Evolutionary conservation across 2,797 vertebrate species (phyloP).

Genomic region (Platalea minor): DNA sequence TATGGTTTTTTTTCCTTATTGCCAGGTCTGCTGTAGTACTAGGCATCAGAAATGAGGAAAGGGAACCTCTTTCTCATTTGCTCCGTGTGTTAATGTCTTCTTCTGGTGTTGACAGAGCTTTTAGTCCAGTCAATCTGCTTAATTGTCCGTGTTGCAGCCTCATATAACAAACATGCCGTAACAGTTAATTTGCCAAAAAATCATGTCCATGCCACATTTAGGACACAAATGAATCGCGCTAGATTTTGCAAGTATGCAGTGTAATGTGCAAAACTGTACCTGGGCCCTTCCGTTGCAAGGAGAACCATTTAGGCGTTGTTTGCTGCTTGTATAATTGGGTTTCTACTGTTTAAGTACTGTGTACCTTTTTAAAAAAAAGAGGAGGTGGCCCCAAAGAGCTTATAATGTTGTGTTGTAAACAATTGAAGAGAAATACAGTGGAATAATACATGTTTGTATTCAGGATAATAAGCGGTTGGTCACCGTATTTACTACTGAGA

Average conservation of each 20-base stretch:
- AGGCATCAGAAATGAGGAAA: background rate
- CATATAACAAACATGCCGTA: accelerated
- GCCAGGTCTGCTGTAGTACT: background rate
- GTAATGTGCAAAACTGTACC: background rate
- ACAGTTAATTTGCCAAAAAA: background rate
- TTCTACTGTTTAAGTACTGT: background rate
- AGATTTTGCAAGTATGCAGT: background rate
- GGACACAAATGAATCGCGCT: background rate
- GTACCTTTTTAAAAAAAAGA: background rate
- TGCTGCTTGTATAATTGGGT: background rate
- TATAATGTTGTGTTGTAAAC: background rate
- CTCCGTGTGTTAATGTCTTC: background rate
- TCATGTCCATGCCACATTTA: background rate
- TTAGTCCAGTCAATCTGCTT: background rate
- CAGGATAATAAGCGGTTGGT: background rate
- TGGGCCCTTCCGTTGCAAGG: background rate
- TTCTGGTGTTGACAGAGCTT: background rate
- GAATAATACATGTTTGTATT: background rate
- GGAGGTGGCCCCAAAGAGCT: background rate
- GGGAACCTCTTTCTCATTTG: background rate
- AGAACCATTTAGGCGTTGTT: background rate
- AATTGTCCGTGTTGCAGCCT: background rate
- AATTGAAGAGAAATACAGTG: background rate
- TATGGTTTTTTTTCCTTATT: background rate
- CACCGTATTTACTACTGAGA: background rate